These are phyloP conservation scores for Aphis gossypii DNA, from an alignment of 1,140 invertebrate genomes.

Conservation along the genomic window DNA sequence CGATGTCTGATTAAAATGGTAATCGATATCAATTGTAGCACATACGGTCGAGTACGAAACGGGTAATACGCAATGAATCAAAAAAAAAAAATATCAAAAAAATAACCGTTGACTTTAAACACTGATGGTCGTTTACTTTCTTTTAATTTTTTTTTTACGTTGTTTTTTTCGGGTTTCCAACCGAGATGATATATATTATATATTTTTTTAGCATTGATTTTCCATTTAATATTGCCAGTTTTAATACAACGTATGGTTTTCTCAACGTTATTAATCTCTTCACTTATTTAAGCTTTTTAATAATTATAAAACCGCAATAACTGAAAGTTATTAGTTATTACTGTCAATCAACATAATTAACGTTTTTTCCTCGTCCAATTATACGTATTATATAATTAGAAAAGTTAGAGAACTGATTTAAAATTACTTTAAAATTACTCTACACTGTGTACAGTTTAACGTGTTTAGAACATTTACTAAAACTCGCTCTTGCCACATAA, in stretches of 20 bases:
- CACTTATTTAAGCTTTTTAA: neutral
- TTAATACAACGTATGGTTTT: no score
- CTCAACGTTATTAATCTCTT: neutral
- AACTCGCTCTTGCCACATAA: neutral
- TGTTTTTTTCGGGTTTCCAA: neutral
- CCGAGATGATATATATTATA: neutral
- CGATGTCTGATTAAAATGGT: neutral
- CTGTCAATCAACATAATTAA: neutral
- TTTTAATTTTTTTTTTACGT: neutral
- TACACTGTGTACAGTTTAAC: neutral
- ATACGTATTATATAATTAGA: neutral
- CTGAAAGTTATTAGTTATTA: neutral
- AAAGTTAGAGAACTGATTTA: neutral
- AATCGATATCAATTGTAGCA: conserved; percentile 10
- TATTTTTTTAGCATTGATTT: neutral
- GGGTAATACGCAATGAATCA: neutral
- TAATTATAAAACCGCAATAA: neutral
- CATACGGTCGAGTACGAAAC: conserved; percentile 12
- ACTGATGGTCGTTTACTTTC: neutral
- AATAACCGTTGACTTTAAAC: neutral
- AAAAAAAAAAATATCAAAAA: neutral
- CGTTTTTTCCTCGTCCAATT: neutral
- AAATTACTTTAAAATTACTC: no score
- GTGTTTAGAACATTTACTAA: no score
- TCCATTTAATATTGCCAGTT: neutral